phyloP scores from a whole-genome alignment of 2,888 invertebrate species.

The Eulithis testata region DNA sequence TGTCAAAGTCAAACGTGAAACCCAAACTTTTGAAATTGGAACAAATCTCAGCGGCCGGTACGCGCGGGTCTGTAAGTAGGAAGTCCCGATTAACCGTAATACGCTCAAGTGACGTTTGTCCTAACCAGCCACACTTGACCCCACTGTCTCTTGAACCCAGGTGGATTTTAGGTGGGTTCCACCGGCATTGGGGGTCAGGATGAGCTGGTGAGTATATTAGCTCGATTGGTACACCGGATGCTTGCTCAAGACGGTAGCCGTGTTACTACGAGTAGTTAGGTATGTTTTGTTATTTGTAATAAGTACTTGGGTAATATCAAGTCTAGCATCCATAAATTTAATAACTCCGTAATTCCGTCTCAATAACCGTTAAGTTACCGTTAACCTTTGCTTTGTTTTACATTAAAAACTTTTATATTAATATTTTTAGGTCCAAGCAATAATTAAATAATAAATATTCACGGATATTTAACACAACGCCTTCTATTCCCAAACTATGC shows the following conservation, averaged over 20 bases:
- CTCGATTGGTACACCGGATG: constrained; percentile 80
- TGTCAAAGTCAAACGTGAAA: constrained; percentile 32
- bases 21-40: constrained; percentile 73
- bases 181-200: constrained; percentile 50
- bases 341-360: background rate
- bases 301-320: constrained; percentile 39
- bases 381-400: no score
- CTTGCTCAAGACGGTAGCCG: constrained; percentile 75
- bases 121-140: constrained; percentile 36
- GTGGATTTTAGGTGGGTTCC: constrained; percentile 32
- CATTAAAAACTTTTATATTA: no score
- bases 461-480: no score
- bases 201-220: constrained; percentile 71
- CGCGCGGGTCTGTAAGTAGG: constrained; percentile 75
- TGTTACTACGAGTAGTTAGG: constrained; percentile 44
- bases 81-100: constrained; percentile 81
- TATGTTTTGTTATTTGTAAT: constrained; percentile 41
- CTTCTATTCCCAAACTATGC: no score
- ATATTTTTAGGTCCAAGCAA: no score
- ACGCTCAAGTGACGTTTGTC: constrained; percentile 76
- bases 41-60: constrained; percentile 76
- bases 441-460: no score
- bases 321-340: background rate
- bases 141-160: constrained; percentile 19
- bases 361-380: background rate